Evolutionary conservation across 2,888 invertebrate species (phyloP).

Genomic region (Rhagonycha fulva): DNA sequence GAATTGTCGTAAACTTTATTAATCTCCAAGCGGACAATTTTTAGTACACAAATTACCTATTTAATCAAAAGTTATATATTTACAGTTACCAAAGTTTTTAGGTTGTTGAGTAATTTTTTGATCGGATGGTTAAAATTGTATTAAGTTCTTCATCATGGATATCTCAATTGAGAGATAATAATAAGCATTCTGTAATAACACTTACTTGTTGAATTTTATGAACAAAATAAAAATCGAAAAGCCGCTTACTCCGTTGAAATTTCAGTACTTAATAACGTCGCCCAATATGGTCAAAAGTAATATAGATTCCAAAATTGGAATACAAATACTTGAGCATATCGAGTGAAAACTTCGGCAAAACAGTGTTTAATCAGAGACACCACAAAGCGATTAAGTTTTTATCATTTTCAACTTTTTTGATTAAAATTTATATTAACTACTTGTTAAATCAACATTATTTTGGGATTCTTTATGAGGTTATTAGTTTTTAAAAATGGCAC

Average conservation of each 20-base stretch:
- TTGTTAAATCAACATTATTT: not conserved
- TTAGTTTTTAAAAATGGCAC: not conserved
- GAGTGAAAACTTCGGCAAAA: not conserved
- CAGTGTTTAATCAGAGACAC: not conserved
- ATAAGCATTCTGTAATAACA: conserved; percentile 11
- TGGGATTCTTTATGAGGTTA: not conserved
- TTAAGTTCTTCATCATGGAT: conserved; percentile 5
- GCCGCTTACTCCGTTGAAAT: conserved; percentile 15
- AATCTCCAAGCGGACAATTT: not conserved
- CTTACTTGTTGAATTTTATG: conserved; percentile 15
- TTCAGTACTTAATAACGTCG: conserved; percentile 10
- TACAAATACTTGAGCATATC: conserved; percentile 11
- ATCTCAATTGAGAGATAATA: conserved; percentile 19
- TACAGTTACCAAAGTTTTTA: not conserved
- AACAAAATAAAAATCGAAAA: conserved; percentile 10
- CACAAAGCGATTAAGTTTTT: not conserved
- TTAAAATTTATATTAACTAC: not conserved
- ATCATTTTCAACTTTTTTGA: not conserved
- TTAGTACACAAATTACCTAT: not conserved
- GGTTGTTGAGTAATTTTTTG: not conserved
- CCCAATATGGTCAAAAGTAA: conserved; percentile 26
- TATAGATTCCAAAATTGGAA: conserved; percentile 22
- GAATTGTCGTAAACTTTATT: not conserved
- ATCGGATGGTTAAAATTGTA: not conserved
- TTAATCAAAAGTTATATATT: not conserved